Evolutionary conservation across 2,797 vertebrate species (phyloP), one percentile per base, ranked within the genome.

Genomic region (Carapus acus): DNA sequence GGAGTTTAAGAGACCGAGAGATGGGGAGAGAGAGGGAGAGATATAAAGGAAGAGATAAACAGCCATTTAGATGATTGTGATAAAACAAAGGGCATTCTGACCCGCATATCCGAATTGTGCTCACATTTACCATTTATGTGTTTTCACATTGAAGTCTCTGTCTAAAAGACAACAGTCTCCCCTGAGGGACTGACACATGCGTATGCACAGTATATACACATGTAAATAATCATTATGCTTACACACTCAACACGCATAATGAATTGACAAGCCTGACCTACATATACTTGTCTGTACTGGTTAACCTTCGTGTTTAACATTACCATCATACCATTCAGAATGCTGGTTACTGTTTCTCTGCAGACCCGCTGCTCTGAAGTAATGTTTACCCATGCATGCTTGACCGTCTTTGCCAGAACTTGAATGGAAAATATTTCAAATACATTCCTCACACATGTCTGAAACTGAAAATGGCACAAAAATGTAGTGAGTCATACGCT

Each of bases 321-420:
- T 62, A 62, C 27, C 1, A 4, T 72, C 41, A 64, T 23, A 6
- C 37, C 5, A 8, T 8, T 3, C 33, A 3, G 1, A 37, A 23
- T 9, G 18, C 22, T 24, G 42, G 65, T 68, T 67, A 76, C 79
- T 73, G 67, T 74, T 78, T 74, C 27, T 18, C 62, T 22, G n/a
- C 38, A 36, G 36, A 46, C 24, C 43, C 48, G 59, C 12, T 51
- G 45, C 58, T 59, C 24, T 51, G 41, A 21, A 56, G 66, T 67
- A 8, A 4, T 2, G 14, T 31, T 36, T 12, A 48, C 4, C 47
- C 21, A 65, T 60, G 17, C 31, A 19, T 4, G n/a, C 3, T 7
- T 40, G 20, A 36, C 49, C 19, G 48, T 23, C 37, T 5, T 27
- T 31, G 16, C 46, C 13, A 22, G 61, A 49, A n/a, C 45, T 37